Evolutionary conservation across 2,113 vertebrate genomes (phyloP).

Genomic region (Halcyon senegalensis): DNA sequence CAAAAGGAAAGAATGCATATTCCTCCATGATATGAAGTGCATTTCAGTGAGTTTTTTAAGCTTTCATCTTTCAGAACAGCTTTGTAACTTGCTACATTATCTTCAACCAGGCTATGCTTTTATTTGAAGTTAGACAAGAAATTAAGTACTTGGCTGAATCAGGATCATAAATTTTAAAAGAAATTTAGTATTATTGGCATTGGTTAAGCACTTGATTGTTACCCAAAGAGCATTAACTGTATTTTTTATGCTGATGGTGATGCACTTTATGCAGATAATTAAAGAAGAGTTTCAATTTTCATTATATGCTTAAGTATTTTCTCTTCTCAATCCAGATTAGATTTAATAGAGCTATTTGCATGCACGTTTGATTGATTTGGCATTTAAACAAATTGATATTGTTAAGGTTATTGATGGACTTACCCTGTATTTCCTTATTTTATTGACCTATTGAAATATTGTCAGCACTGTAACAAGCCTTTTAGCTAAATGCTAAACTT

Average conservation of each 20-base stretch:
- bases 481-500: conserved; percentile 33
- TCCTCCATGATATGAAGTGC: background rate
- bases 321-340: conserved; percentile 56
- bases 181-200: conserved; percentile 1
- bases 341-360: conserved; percentile 70
- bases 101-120: background rate
- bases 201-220: conserved; percentile 54
- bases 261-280: conserved; percentile 72
- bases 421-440: conserved; percentile 45
- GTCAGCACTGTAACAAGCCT: background rate
- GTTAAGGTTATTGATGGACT: conserved; percentile 61
- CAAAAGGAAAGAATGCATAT: background rate
- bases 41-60: background rate
- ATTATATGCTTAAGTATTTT: conserved; percentile 59
- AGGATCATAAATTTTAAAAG: conserved; percentile 4
- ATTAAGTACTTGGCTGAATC: background rate
- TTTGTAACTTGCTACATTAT: background rate
- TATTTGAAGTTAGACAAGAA: background rate
- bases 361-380: conserved; percentile 63
- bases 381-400: conserved; percentile 65
- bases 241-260: conserved; percentile 57
- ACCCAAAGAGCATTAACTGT: conserved; percentile 19
- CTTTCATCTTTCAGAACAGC: background rate
- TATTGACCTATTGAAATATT: conserved; percentile 62
- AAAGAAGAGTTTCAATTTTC: conserved; percentile 73